phyloP scores from a whole-genome alignment of 2,888 invertebrate species.

The Ashinkailepas kermadecensis region DNA sequence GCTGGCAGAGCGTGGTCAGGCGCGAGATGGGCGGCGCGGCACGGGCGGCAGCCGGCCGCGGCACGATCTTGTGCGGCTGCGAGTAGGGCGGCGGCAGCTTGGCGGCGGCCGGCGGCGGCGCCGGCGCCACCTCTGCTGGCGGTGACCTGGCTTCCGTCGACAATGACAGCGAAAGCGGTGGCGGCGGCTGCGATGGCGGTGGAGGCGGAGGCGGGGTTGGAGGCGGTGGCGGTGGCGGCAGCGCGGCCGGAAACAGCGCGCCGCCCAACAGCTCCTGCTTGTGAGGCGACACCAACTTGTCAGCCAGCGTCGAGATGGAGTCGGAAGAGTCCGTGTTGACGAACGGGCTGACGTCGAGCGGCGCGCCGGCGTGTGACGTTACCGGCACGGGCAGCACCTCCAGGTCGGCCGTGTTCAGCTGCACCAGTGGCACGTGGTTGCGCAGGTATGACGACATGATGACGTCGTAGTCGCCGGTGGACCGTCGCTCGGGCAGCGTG shows the following conservation, averaged over 20 bases:
- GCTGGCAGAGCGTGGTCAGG: neutral
- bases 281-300: neutral
- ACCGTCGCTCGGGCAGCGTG: neutral
- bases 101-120: neutral
- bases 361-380: neutral
- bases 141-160: neutral
- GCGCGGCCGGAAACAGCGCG: neutral
- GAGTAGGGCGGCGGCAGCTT: neutral
- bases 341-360: neutral
- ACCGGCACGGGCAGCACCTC: slow-evolving; percentile 15
- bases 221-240: neutral
- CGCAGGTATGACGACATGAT: slow-evolving; percentile 3
- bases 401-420: slow-evolving; percentile 12
- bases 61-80: neutral
- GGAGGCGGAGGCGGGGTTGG: neutral
- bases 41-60: neutral
- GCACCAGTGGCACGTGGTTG: neutral
- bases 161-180: neutral
- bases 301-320: neutral
- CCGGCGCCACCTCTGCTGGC: neutral
- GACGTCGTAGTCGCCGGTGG: neutral
- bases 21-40: neutral
- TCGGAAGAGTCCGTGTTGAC: neutral
- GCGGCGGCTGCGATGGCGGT: neutral
- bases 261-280: neutral